phyloP scores from a whole-genome alignment of 1,140 invertebrate genomes.

The Helicoverpa zea region DNA sequence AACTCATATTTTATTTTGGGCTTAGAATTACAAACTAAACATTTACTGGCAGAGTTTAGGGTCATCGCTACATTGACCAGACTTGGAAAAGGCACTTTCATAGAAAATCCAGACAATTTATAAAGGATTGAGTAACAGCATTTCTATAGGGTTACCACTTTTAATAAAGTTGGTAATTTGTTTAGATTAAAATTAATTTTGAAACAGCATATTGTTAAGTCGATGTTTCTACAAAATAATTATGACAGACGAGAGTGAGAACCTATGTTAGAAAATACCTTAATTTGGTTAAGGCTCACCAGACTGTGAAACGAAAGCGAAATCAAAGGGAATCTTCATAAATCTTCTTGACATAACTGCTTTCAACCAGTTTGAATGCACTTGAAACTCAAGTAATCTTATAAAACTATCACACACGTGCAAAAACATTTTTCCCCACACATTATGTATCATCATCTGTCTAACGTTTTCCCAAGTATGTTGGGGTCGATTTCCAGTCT shows the following conservation, averaged over 20 bases:
- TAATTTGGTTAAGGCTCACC: no score
- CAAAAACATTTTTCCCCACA: neutral
- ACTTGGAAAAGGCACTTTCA: conserved; percentile 12
- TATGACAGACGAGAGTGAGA: no score
- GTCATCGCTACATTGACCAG: conserved; percentile 2
- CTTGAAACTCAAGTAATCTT: no score
- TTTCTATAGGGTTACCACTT: neutral
- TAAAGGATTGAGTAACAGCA: conserved; percentile 9
- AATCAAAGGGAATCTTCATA: no score
- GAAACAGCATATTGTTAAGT: neutral
- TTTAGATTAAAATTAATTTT: neutral
- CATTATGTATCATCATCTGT: neutral
- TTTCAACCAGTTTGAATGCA: no score
- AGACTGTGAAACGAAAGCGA: no score
- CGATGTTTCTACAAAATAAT: neutral
- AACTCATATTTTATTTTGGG: conserved; percentile 28
- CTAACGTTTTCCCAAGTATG: no score
- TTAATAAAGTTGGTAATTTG: neutral
- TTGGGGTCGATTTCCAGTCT: no score
- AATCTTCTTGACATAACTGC: no score
- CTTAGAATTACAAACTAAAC: conserved; percentile 17
- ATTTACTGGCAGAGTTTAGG: neutral
- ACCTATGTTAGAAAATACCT: no score
- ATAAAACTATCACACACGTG: neutral
- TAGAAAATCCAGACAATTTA: neutral